Evolutionary conservation across 1,140 invertebrate species (phyloP), one percentile per base, ranked within the genome.

Genomic region (Macrotrachela quadricornifera): DNA sequence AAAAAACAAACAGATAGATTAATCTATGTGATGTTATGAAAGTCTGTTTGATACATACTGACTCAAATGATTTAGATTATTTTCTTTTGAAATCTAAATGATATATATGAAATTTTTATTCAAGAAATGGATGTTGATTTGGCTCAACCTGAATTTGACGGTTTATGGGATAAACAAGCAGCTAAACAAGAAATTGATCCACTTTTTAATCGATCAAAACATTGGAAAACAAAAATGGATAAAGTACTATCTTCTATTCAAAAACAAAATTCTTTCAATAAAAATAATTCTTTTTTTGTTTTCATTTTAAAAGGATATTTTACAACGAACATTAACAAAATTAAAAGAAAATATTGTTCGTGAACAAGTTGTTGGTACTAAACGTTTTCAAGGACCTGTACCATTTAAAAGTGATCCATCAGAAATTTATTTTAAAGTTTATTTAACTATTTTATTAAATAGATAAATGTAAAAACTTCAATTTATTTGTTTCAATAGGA

Each of bases 361-460:
- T 9, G 64, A 65, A 40, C 67, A 69, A 55, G 60, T 69, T 37
- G 66, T 63, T 15, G 66, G 60, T 41, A 66, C 67, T 0, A 45
- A 59, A 45, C 65, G 68, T 55, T 70, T 69, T 54, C 57, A 60
- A n/a, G 67, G 67, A 10, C 2, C 21, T 30, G 59, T 60, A 56
- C 59, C 67, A 10, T 70, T 69, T 56, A 64, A 68, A 56, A 69
- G 67, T 56, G 68, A 69, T 50, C 68, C 68, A 16, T 61, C 63
- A 57, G 59, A 66, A 30, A 64, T 70, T 17, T 65, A 70, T 50
- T 70, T 70, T 51, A 69, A 70, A 64, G 68, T 69, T 30, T 30
- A 8, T 30, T 4, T 8, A 30, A 30, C 21, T 4, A 30, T 30
- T 30, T 30, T 4, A 30, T 30, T 30, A 2, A n/a, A n/a, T n/a